Evolutionary conservation across 2,113 vertebrate genomes (phyloP).

Genomic region (Sylvietta virens): DNA sequence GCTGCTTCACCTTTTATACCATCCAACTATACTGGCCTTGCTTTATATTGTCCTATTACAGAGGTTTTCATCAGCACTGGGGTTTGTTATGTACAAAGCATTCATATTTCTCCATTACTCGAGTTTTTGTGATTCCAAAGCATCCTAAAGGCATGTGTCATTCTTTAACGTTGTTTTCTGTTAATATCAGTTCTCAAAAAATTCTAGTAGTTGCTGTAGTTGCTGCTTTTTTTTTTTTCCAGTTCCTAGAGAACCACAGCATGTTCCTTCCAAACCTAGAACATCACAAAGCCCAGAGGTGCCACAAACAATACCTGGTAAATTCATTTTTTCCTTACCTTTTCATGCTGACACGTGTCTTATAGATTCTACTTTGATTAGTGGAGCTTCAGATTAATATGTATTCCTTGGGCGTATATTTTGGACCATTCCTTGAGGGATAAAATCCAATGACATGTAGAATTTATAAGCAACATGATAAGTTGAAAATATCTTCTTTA

Average conservation of each 20-base stretch:
- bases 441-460: not conserved
- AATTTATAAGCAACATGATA: not conserved
- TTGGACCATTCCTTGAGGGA: not conserved
- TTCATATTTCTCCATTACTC: not conserved
- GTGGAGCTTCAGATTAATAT: not conserved
- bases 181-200: not conserved
- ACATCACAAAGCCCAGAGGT: constrained; percentile 34
- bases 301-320: constrained; percentile 63
- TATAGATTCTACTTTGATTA: not conserved
- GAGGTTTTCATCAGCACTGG: not conserved
- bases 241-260: constrained; percentile 57
- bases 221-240: not conserved
- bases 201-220: not conserved
- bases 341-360: not conserved
- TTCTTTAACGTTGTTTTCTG: not conserved
- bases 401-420: not conserved
- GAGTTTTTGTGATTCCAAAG: not conserved
- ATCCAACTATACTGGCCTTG: not conserved
- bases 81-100: not conserved
- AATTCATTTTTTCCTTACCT: not conserved
- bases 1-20: not conserved
- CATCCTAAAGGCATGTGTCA: not conserved
- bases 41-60: not conserved
- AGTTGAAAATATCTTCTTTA: not conserved
- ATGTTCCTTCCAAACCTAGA: constrained; percentile 37